These are phyloP conservation scores for Gasterosteus aculeatus DNA, from an alignment of 2,113 vertebrate genomes.

Conservation along the genomic window DNA sequence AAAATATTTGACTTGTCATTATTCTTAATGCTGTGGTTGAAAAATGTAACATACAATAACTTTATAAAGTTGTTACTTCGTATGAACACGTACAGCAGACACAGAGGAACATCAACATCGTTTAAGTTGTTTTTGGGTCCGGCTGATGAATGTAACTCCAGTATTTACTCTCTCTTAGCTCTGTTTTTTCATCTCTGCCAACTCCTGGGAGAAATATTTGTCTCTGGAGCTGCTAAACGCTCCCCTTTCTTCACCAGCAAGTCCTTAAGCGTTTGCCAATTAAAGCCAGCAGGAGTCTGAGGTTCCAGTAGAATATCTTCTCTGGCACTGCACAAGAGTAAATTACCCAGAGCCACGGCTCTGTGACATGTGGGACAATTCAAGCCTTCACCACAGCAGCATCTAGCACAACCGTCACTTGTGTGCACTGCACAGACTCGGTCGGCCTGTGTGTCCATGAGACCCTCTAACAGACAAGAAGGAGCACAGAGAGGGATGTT, in stretches of 20 bases:
- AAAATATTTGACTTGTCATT: background rate
- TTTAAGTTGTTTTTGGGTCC: background rate
- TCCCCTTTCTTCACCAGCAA: constrained; percentile 14
- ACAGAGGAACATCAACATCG: background rate
- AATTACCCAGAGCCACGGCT: no score
- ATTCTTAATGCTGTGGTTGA: background rate
- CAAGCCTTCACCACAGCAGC: background rate
- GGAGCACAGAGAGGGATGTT: background rate
- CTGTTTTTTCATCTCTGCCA: background rate
- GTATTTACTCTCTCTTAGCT: background rate
- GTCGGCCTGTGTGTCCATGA: background rate
- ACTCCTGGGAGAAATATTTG: background rate
- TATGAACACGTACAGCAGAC: background rate
- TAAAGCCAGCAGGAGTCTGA: background rate
- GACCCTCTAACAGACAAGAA: background rate
- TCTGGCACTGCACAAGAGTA: no score
- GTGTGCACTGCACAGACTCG: background rate
- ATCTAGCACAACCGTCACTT: background rate
- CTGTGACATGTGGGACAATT: no score
- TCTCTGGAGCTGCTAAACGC: background rate
- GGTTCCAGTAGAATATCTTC: background rate
- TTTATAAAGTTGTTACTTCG: background rate
- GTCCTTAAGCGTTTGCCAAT: background rate
- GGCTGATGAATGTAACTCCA: background rate
- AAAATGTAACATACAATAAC: background rate